Evolutionary conservation across 2,113 vertebrate genomes (phyloP), one percentile per base, ranked within the genome.

Genomic region (Notarius quadriscutis): DNA sequence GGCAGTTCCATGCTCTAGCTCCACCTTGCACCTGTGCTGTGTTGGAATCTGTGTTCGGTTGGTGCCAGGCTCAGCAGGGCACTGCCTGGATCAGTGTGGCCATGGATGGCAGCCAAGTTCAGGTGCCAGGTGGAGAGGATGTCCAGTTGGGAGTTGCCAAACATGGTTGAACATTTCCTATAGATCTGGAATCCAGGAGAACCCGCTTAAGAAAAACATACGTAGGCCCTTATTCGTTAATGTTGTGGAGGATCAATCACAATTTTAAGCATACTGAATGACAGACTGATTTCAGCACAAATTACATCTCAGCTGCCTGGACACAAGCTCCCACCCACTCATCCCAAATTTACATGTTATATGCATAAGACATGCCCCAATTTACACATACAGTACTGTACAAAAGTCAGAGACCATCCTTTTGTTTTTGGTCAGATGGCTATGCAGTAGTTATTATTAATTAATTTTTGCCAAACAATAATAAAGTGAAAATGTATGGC

Each of bases 131-230:
- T 69, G 62, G 62, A 84, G 60, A 87, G 87, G 84, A 91, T 89
- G 78, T 89, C 78, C 87, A 88, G 81, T 84, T 89, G 84, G 75
- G 79, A 87, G 57, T 22, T 75, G 48, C 11, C 60, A 86, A 50
- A 74, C 30, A 60, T 86, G 53, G 60, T 78, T 87, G 71, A 78
- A 85, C 85, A 87, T 88, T 84, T 72, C 7, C 30, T 41, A 34
- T 18, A 72, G 5, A 25, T 63, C 65, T 30, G 65, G 27, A 69
- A 69, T 17, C 27, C 14, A 72, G 34, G 69, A 69, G 15, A 7
- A 41, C 30, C 30, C 69, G 18, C 2, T 72, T 72, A 72, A 41
- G 69, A 72, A 34, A 72, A 3, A 34, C 17, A 41, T 72, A 34
- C 17, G 18, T 72, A 72, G 27, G 69, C 1, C 14, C 69, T 18